A percentile compares a stretch with the other conserved stretches of the same genome.
Evolutionary conservation across 2,113 vertebrate genomes (phyloP).

Genomic region (Myrmecophaga tridactyla): DNA sequence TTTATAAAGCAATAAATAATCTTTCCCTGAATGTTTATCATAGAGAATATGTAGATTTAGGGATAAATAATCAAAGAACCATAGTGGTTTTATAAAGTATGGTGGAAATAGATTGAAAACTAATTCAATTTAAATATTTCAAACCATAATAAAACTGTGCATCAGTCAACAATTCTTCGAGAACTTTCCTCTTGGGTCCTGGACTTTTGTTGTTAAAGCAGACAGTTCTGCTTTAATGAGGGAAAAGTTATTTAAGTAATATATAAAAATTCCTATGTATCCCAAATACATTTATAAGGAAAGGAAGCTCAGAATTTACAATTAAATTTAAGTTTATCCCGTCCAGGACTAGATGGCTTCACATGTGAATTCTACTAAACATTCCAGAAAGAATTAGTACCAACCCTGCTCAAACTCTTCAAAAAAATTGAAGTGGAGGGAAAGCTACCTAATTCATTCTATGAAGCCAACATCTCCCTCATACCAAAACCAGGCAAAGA

Average conservation of each 20-base stretch:
- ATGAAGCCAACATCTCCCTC: too few relatives aligned
- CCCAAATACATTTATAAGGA: not conserved
- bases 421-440: too few relatives aligned
- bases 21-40: not conserved
- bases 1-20: not conserved
- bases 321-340: not conserved
- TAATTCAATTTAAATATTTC: slow-evolving; percentile 19
- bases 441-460: too few relatives aligned
- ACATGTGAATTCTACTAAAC: too few relatives aligned
- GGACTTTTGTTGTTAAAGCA: not conserved
- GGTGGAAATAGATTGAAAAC: not conserved
- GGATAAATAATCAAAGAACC: not conserved
- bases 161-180: not conserved
- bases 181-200: not conserved
- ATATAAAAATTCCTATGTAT: not conserved
- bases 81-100: not conserved
- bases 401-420: too few relatives aligned
- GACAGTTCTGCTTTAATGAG: not conserved
- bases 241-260: not conserved
- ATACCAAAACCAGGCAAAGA: too few relatives aligned
- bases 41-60: not conserved
- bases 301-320: not conserved
- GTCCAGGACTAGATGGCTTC: too few relatives aligned
- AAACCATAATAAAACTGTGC: not conserved
- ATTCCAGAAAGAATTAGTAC: too few relatives aligned